Conservation (phyloP, 2,888 invertebrate species). For the Eupithecia subumbrata region DNA sequence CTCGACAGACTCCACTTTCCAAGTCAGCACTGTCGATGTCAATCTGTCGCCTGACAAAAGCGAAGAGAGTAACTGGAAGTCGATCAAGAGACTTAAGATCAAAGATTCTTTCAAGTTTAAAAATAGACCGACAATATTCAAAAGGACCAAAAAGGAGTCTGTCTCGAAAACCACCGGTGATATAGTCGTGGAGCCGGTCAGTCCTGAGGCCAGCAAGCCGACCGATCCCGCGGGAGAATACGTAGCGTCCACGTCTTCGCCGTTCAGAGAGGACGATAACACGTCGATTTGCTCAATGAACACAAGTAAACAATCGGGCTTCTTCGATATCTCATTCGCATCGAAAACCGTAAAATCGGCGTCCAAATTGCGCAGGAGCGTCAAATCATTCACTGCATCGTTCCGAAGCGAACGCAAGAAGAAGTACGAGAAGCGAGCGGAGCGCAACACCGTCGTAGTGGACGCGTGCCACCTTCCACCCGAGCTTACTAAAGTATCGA, state of each 20-base stretch:
- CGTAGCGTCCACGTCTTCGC: conserved; percentile 77
- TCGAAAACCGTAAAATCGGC: conserved; percentile 80
- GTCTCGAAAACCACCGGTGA: conserved; percentile 72
- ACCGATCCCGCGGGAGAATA: conserved; percentile 77
- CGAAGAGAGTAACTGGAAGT: conserved; percentile 80
- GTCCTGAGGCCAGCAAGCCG: conserved; percentile 73
- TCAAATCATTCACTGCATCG: conserved; percentile 81
- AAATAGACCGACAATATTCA: conserved; percentile 78
- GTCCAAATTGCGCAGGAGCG: conserved; percentile 77
- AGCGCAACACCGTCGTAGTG: conserved; percentile 74
- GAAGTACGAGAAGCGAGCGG: conserved; percentile 76
- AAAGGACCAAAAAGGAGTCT: conserved; percentile 75
- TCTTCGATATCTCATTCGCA: conserved; percentile 80
- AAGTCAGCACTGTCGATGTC: conserved; percentile 70
- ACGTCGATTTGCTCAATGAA: conserved; percentile 77
- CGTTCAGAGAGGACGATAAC: conserved; percentile 77
- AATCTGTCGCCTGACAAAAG: conserved; percentile 75
- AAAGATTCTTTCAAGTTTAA: conserved; percentile 82
- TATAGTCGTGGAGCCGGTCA: conserved; percentile 73
- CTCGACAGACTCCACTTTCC: conserved; percentile 79
- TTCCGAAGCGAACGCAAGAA: conserved; percentile 81
- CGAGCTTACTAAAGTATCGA: conserved; percentile 69
- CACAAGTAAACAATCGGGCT: conserved; percentile 79
- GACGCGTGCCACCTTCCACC: conserved; percentile 68
- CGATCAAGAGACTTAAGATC: conserved; percentile 80